Evolutionary conservation across 2,113 vertebrate genomes (phyloP).

Genomic region (Ibidorhyncha struthersii): DNA sequence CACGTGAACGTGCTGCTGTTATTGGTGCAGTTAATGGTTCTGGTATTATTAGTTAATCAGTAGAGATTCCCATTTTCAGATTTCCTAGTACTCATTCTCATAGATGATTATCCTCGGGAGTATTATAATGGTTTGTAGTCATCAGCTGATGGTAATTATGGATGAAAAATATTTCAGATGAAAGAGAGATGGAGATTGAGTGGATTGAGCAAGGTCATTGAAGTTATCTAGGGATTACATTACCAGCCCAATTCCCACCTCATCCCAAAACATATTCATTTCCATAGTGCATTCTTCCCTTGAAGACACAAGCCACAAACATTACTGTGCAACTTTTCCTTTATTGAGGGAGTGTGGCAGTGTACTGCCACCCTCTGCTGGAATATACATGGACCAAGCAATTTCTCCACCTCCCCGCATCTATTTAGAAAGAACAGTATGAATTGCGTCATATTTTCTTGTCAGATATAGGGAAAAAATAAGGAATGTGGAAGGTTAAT

Average conservation of each 20-base stretch:
- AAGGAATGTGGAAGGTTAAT: not conserved
- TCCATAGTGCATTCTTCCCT: not conserved
- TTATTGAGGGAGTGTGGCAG: not conserved
- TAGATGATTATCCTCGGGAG: not conserved
- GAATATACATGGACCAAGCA: not conserved
- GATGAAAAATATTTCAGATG: constrained; percentile 26
- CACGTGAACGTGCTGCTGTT: not conserved
- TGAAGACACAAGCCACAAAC: not conserved
- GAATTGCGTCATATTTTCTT: not conserved
- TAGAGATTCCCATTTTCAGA: not conserved
- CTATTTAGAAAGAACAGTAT: not conserved
- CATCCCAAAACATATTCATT: not conserved
- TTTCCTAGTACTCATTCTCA: not conserved
- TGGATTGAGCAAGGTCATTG: not conserved
- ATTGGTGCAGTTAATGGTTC: not conserved
- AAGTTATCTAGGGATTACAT: not conserved
- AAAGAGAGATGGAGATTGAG: not conserved
- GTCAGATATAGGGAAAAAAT: not conserved
- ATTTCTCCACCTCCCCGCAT: not conserved
- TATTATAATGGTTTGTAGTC: not conserved
- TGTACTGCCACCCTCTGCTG: constrained; percentile 53
- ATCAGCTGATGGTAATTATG: not conserved
- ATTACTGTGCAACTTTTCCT: not conserved
- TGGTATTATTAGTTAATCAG: not conserved
- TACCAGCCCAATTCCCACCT: not conserved